These are phyloP conservation scores for Aramus guarauna DNA, from an alignment of 2,113 vertebrate genomes.

Conservation along the genomic window DNA sequence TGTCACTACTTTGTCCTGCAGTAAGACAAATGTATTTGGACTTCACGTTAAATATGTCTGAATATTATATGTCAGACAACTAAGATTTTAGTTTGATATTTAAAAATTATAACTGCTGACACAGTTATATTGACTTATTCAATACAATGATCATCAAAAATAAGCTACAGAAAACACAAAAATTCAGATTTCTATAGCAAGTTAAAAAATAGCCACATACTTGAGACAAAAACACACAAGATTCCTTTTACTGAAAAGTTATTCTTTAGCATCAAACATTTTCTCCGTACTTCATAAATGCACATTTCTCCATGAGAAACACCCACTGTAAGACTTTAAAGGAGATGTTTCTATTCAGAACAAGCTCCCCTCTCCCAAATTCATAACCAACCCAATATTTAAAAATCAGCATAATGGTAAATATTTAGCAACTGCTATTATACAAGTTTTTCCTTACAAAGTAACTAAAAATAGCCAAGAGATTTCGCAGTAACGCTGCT, in stretches of 20 bases:
- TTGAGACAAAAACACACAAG: not conserved
- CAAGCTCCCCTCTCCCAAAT: not conserved
- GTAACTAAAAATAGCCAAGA: not conserved
- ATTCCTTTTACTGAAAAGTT: not conserved
- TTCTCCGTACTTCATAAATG: not conserved
- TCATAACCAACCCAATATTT: not conserved
- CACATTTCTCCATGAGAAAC: not conserved
- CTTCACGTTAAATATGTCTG: not conserved
- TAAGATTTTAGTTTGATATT: not conserved
- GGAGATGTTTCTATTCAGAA: not conserved
- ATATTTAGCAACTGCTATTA: not conserved
- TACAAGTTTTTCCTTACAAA: not conserved
- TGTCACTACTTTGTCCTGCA: conserved; percentile 95
- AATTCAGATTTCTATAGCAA: not conserved
- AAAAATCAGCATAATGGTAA: not conserved
- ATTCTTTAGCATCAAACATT: not conserved
- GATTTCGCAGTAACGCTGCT: not conserved
- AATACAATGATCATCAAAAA: not conserved
- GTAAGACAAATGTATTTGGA: not conserved
- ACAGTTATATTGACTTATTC: not conserved
- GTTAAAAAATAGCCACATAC: not conserved
- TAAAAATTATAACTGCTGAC: not conserved
- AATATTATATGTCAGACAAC: not conserved
- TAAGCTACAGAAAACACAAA: not conserved
- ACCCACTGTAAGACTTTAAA: not conserved